Evolutionary conservation across 2,113 vertebrate species (phyloP).

Genomic region (Puma concolor): DNA sequence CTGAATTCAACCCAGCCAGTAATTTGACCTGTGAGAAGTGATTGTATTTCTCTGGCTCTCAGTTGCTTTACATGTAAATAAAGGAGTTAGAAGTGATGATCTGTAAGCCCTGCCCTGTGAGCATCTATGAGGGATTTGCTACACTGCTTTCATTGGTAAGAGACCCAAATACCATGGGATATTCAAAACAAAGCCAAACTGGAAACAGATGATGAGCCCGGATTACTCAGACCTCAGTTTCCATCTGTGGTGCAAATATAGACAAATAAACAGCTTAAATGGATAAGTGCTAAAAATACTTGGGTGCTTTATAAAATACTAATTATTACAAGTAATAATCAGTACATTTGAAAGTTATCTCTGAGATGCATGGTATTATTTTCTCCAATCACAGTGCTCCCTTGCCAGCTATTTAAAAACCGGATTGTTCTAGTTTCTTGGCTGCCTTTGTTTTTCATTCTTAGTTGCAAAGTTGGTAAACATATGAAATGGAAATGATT

Average conservation of each 20-base stretch:
- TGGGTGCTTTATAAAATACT: background rate
- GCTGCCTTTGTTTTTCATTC: background rate
- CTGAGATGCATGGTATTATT: background rate
- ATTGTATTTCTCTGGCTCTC: background rate
- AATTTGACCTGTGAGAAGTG: background rate
- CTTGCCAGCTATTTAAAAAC: slow-evolving; percentile 6
- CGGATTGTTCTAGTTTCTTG: background rate
- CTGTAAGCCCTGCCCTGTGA: background rate
- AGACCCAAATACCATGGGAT: background rate
- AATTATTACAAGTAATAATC: slow-evolving; percentile 13
- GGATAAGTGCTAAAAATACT: background rate
- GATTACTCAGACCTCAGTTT: background rate
- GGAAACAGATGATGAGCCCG: background rate
- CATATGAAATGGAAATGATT: background rate
- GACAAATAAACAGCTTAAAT: background rate
- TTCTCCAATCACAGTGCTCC: background rate
- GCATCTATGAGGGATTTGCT: background rate
- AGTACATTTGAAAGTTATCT: background rate
- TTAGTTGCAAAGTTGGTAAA: background rate
- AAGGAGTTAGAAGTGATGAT: background rate
- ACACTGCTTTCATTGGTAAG: background rate
- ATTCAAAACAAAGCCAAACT: background rate
- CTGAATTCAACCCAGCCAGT: background rate
- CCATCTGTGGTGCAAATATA: background rate
- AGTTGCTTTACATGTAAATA: background rate